Evolutionary conservation across 2,113 vertebrate species (phyloP), one percentile per base, ranked within the genome.

Genomic region (Larimichthys crocea): DNA sequence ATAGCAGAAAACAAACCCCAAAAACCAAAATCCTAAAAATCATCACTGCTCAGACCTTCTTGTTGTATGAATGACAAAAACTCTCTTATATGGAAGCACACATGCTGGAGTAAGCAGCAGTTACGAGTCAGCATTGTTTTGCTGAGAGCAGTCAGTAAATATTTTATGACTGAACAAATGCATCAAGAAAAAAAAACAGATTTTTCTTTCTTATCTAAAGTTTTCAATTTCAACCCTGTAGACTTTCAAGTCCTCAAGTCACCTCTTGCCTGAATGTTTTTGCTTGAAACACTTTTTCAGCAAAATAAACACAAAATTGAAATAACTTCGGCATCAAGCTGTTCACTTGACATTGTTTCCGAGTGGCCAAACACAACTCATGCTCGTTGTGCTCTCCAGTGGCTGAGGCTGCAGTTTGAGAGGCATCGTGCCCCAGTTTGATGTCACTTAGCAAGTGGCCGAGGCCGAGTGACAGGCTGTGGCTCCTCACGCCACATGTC

Each of bases 371-470:
- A 78, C 22, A 42, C 40, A 62, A 49, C 62, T 56, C 52, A 1
- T 76, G 71, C 68, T 16, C 44, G 50, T 22, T 61, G n/a, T 31
- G 56, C 29, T 79, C 65, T 72, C 64, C 53, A 3, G 70, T 49
- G 76, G 70, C 76, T 46, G 57, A 73, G 55, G 69, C 69, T 62
- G 68, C 64, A 79, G 69, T 72, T 65, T 4, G 24, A 87, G 35
- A 60, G 24, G 70, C 74, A 55, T 71, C 29, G 16, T 53, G 53
- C 83, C 76, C 61, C 74, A 49, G 59, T 48, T 69, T 61, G 72
- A 80, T 86, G 84, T 85, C 79, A 87, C 82, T 82, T 76, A 85
- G 74, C 63, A 26, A 87, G 64, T 77, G 84, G 62, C 68, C 42
- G 80, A 84, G 80, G 80, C 82, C 77, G 79, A 88, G 80, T 81